Base-by-base conservation (phyloP, 1,140 invertebrate species). In the Diorhabda sublineata region DNA sequence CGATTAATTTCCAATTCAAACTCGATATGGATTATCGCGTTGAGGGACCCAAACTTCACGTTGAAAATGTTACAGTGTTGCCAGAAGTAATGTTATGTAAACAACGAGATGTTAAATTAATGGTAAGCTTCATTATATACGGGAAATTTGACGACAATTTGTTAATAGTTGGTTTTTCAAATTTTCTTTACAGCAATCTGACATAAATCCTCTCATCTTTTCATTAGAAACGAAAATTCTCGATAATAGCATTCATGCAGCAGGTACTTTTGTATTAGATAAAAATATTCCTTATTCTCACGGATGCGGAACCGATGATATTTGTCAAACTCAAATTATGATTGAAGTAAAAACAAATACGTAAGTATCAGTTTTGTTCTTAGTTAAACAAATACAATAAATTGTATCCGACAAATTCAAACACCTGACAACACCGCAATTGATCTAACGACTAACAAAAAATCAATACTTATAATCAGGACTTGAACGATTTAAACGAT, bases 221-320 rank as follows among this genome's bases (percentile, higher is more conserved):
- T 6, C 47, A 6, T 42, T 68, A 43, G 62, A n/a, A 26, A n/a
- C 45, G 2, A 5, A 63, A 2, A 7, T 61, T 42, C n/a, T 11
- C 6, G 11, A 26, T 0, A 42, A 62, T 42, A 45, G n/a, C 3
- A 43, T 68, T 5, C n/a, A 62, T 62, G 47, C n/a, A 3, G 41
- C 47, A 52, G 61, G 60, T 4, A 58, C 47, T 42, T 26, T 8
- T 42, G 42, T n/a, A 44, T 42, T 62, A 58, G 47, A 62, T 4
- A 62, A 56, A 42, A 9, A 8, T 1, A 68, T 68, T 44, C 59
- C 60, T 47, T 68, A 45, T 56, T 56, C 67, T 4, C 67, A 68
- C 62, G 61, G 61, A 42, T 68, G 67, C 42, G 67, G 67, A 56
- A 61, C n/a, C n/a, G 67, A 68, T 43, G 42, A 68, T 42, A 63